These are phyloP conservation scores for Cebidichthys violaceus DNA, from an alignment of 2,113 vertebrate genomes.

Conservation along the genomic window DNA sequence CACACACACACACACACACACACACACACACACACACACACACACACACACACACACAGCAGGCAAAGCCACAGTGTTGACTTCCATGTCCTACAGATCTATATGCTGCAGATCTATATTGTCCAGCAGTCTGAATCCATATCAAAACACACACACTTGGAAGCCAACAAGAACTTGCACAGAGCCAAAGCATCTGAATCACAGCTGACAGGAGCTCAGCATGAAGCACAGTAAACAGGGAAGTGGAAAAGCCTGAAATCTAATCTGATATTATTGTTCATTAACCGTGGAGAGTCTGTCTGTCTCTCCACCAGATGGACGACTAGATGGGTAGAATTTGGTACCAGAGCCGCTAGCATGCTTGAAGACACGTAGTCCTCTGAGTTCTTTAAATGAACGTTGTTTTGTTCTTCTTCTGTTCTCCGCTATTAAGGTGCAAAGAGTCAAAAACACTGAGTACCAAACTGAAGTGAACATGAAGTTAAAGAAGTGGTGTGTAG, in stretches of 20 bases:
- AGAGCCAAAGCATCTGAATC: background rate
- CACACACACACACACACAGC: too few relatives aligned
- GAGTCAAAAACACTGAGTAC: background rate
- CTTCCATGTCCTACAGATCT: constrained; percentile 26
- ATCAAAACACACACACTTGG: background rate
- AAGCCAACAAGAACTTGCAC: background rate
- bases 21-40: too few relatives aligned
- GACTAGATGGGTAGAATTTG: too few relatives aligned
- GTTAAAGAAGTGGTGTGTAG: background rate
- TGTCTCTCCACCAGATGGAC: background rate
- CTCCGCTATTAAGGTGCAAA: background rate
- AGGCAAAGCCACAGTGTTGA: background rate
- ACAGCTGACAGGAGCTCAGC: background rate
- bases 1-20: too few relatives aligned
- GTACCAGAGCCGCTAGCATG: background rate
- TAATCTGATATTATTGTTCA: background rate
- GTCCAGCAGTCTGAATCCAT: constrained; percentile 15
- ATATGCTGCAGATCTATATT: constrained; percentile 13
- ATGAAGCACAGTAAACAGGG: background rate
- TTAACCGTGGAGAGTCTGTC: background rate
- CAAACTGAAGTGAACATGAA: background rate
- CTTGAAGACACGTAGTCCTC: background rate
- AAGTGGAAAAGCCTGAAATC: background rate
- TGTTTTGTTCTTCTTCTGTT: background rate
- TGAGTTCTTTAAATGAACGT: background rate